Conservation (phyloP, 2,797 vertebrate species). For the Anomalospiza imberbis region DNA sequence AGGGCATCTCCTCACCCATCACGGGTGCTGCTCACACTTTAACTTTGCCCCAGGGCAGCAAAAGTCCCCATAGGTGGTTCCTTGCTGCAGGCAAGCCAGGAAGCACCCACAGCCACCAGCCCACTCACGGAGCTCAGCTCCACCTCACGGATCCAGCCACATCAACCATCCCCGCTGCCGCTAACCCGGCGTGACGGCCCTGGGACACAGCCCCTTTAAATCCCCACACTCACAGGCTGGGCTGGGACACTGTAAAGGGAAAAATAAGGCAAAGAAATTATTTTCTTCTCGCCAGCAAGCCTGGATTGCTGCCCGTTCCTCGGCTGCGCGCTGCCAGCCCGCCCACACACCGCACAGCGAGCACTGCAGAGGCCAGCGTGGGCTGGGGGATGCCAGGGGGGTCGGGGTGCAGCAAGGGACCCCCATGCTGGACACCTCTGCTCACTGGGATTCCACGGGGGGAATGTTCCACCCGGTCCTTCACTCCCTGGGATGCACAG, state of each 20-base stretch:
- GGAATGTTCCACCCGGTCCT: accelerated
- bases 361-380: neutral
- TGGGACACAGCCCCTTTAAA: slow-evolving; percentile 36
- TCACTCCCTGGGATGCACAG: neutral
- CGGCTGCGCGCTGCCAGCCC: slow-evolving; percentile 15
- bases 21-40: neutral
- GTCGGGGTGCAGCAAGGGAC: accelerated
- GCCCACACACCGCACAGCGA: neutral
- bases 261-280: slow-evolving; percentile 57
- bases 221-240: neutral
- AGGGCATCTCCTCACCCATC: neutral
- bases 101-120: neutral
- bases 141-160: accelerated
- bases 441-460: accelerated
- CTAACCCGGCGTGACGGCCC: accelerated
- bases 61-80: neutral
- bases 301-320: slow-evolving; percentile 56
- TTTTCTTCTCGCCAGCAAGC: slow-evolving; percentile 42
- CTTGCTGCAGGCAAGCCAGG: neutral
- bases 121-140: neutral
- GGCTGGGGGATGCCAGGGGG: neutral
- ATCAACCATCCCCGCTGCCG: neutral
- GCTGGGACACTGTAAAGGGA: slow-evolving; percentile 2
- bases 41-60: neutral
- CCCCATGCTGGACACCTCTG: neutral